Percentiles rank a stretch among this genome's conserved stretches.
Conservation (phyloP, 2,797 vertebrate genomes). For the Xenops minutus region DNA sequence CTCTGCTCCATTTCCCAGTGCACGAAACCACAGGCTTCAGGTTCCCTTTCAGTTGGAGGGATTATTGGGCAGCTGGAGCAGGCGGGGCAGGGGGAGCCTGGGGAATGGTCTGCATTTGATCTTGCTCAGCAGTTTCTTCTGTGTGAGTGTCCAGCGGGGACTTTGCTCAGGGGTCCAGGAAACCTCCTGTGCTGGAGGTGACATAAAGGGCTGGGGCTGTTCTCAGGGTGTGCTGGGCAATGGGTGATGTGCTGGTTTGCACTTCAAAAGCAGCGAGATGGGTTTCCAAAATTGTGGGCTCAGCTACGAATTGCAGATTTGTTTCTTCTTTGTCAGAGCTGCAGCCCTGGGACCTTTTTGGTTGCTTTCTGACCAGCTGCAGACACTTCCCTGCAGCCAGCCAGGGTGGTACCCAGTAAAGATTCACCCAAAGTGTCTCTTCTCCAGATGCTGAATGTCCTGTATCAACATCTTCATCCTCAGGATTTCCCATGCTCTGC, state of each 20-base stretch:
- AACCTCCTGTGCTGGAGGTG: background rate
- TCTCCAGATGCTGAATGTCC: background rate
- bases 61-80: slow-evolving; percentile 33
- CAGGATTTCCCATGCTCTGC: background rate
- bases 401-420: background rate
- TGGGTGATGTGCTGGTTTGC: background rate
- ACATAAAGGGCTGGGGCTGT: background rate
- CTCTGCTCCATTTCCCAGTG: background rate
- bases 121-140: background rate
- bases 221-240: background rate
- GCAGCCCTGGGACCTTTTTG: accelerated
- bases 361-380: background rate
- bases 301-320: background rate
- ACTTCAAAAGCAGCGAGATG: background rate
- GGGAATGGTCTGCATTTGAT: slow-evolving; percentile 1
- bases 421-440: background rate
- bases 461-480: accelerated
- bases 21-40: background rate
- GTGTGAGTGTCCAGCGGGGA: accelerated
- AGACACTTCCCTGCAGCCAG: background rate
- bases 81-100: background rate
- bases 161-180: background rate
- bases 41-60: slow-evolving; percentile 2
- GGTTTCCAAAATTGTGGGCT: background rate
- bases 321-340: background rate